These are phyloP conservation scores for Cygnus buccinator DNA, from an alignment of 2,113 vertebrate species.

Conservation along the genomic window DNA sequence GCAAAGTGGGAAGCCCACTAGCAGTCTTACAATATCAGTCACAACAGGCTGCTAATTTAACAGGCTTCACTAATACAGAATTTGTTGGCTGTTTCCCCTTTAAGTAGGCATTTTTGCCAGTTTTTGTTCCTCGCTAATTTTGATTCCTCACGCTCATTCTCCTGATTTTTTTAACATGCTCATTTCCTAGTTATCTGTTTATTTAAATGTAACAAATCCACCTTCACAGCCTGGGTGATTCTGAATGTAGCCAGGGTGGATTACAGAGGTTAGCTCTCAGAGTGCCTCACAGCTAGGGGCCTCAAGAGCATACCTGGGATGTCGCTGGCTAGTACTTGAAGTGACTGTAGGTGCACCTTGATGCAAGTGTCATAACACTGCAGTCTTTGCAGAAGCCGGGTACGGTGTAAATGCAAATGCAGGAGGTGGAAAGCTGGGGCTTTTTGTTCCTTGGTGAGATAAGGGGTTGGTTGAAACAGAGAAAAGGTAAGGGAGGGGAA, in stretches of 20 bases:
- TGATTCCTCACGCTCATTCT: neutral
- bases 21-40: constrained; percentile 1
- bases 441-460: neutral
- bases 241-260: neutral
- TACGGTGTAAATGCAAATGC: neutral
- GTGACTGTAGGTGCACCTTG: neutral
- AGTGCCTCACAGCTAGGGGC: neutral
- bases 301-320: neutral
- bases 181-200: neutral
- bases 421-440: neutral
- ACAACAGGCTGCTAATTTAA: constrained; percentile 37
- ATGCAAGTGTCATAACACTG: neutral
- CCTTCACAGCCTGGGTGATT: neutral
- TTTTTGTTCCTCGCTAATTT: constrained; percentile 3
- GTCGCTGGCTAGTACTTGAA: neutral
- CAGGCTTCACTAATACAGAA: constrained; percentile 5
- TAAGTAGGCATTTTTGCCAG: neutral
- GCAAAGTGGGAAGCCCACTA: neutral
- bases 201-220: neutral
- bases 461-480: neutral
- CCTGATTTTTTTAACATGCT: neutral
- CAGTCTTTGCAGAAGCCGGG: neutral
- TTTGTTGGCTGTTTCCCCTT: constrained; percentile 9
- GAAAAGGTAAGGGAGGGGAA: neutral
- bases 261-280: neutral